Conservation (phyloP, 2,888 invertebrate genomes). For the Lutraria lutraria region DNA sequence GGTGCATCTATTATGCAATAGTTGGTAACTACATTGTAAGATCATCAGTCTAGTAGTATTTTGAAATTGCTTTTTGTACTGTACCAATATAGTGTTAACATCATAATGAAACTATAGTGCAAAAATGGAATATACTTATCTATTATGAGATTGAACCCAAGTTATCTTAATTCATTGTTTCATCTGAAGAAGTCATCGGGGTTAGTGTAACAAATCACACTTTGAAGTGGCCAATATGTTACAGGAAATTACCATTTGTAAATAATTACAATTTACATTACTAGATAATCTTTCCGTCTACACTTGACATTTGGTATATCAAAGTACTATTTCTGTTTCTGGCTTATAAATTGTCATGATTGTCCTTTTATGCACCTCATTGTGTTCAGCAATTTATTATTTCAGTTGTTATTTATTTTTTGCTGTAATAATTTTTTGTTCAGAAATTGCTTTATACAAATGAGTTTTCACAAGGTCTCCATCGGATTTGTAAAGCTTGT, state of each 20-base stretch:
- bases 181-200: neutral
- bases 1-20: no score
- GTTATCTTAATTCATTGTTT: neutral
- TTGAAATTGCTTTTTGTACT: no score
- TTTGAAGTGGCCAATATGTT: slow-evolving; percentile 1
- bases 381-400: neutral
- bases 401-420: neutral
- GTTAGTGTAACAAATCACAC: neutral
- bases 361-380: neutral
- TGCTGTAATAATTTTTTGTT: neutral
- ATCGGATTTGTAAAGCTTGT: neutral
- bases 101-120: no score
- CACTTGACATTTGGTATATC: neutral
- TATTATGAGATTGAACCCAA: neutral
- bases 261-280: slow-evolving; percentile 5
- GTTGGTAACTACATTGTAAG: no score
- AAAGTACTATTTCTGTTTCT: neutral
- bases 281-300: neutral
- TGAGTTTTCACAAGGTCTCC: neutral
- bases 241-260: neutral
- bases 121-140: neutral
- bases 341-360: neutral
- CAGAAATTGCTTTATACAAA: neutral
- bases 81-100: no score
- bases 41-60: no score